Conservation (phyloP, 2,797 vertebrate genomes). For the Artibeus lituratus region DNA sequence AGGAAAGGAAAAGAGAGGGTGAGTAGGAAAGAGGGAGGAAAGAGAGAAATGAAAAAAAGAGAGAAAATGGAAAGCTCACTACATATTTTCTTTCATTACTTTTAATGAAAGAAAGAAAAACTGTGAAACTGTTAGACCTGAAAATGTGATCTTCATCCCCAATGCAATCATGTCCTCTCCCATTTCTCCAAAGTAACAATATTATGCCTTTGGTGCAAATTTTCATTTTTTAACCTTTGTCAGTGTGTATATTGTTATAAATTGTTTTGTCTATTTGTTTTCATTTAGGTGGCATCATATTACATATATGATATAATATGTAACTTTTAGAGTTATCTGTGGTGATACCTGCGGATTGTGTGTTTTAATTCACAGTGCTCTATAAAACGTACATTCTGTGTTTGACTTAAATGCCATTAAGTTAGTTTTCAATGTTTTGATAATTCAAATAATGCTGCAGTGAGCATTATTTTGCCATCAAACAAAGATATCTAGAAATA, state of each 20-base stretch:
- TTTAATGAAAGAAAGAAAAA: too few species aligned
- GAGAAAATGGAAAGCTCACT: too few species aligned
- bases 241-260: background rate
- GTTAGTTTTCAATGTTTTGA: slow-evolving; percentile 45
- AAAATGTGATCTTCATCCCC: background rate
- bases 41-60: too few species aligned
- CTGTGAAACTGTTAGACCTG: too few species aligned
- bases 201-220: background rate
- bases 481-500: background rate
- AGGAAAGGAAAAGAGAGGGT: too few species aligned
- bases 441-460: background rate
- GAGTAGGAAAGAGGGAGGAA: too few species aligned
- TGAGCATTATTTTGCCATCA: slow-evolving; percentile 19
- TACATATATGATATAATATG: background rate
- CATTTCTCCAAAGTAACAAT: background rate
- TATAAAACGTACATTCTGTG: background rate
- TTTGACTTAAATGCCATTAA: slow-evolving; percentile 38
- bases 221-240: background rate
- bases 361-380: slow-evolving; percentile 36
- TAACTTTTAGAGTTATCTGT: background rate
- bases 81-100: too few species aligned
- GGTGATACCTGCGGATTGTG: background rate
- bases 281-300: background rate
- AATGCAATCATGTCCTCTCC: background rate
- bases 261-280: background rate